A percentile compares a stretch with the other conserved stretches of the same genome.
These are phyloP conservation scores for Thamnophis elegans DNA, from an alignment of 2,797 vertebrate genomes.

Conservation along the genomic window DNA sequence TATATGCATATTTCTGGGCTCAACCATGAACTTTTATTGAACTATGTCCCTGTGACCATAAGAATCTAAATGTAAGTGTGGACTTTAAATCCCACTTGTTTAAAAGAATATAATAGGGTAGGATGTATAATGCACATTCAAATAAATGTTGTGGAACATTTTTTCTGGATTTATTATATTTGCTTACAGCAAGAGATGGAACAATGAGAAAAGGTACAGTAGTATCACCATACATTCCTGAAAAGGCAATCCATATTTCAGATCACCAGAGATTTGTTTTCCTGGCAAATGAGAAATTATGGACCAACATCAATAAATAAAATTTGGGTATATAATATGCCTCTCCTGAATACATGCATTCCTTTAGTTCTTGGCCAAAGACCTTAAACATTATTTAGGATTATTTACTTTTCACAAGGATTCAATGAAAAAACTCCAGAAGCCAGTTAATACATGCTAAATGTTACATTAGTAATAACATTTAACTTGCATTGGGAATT, in stretches of 20 bases:
- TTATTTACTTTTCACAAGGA: background rate
- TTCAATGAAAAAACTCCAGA: background rate
- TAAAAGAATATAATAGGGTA: background rate
- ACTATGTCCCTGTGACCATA: background rate
- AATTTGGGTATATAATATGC: too few relatives aligned
- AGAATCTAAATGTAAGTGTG: background rate
- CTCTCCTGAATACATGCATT: background rate
- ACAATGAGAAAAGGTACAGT: background rate
- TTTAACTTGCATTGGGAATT: background rate
- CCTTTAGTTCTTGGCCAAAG: background rate
- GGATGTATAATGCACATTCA: background rate
- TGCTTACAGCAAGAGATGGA: background rate
- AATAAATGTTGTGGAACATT: background rate
- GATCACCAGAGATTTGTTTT: background rate
- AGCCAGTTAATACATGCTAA: background rate
- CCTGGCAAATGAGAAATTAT: background rate
- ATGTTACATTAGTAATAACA: background rate
- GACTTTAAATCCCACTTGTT: background rate
- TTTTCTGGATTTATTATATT: background rate
- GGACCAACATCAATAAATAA: background rate
- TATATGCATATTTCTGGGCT: background rate
- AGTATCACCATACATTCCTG: background rate
- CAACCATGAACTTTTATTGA: background rate
- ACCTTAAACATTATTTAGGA: background rate
- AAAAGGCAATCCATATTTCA: background rate